Percentiles rank a stretch among this genome's conserved stretches.
phyloP scores from a whole-genome alignment of 2,888 invertebrate genomes.

The Malthinus flaveolus region DNA sequence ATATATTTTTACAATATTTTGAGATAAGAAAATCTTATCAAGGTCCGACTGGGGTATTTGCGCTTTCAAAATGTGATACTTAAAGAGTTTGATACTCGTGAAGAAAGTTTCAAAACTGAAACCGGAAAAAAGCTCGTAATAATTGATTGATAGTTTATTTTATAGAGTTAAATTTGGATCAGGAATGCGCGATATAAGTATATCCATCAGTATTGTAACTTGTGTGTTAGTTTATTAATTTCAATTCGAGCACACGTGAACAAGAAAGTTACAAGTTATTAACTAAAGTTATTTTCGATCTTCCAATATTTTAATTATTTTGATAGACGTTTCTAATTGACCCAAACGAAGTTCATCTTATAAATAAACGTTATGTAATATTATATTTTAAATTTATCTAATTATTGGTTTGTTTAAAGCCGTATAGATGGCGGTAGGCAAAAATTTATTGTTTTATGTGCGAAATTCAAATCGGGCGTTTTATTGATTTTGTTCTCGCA shows the following conservation, averaged over 20 bases:
- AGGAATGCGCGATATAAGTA: too few relatives aligned
- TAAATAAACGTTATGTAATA: conserved; percentile 5
- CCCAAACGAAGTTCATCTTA: background rate
- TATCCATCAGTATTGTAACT: background rate
- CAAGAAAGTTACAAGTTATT: background rate
- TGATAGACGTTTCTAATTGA: background rate
- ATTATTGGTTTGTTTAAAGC: background rate
- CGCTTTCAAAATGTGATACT: too few relatives aligned
- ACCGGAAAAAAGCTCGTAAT: background rate
- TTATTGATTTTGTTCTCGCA: conserved; percentile 2
- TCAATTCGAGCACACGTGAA: background rate
- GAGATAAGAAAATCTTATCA: too few relatives aligned
- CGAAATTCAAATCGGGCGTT: background rate
- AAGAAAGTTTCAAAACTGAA: too few relatives aligned
- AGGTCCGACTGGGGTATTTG: too few relatives aligned
- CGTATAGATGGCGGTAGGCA: background rate
- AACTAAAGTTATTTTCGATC: background rate
- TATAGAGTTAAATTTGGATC: conserved; percentile 2
- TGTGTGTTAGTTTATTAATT: background rate
- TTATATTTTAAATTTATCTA: background rate
- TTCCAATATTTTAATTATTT: background rate
- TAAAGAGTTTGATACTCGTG: too few relatives aligned
- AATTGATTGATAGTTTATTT: conserved; percentile 6
- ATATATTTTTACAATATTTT: too few relatives aligned
- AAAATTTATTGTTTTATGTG: background rate